Percentiles rank a stretch among this genome's conserved stretches.
These are phyloP conservation scores for Denticeps clupeoides DNA, from an alignment of 2,797 vertebrate species.

Conservation along the genomic window DNA sequence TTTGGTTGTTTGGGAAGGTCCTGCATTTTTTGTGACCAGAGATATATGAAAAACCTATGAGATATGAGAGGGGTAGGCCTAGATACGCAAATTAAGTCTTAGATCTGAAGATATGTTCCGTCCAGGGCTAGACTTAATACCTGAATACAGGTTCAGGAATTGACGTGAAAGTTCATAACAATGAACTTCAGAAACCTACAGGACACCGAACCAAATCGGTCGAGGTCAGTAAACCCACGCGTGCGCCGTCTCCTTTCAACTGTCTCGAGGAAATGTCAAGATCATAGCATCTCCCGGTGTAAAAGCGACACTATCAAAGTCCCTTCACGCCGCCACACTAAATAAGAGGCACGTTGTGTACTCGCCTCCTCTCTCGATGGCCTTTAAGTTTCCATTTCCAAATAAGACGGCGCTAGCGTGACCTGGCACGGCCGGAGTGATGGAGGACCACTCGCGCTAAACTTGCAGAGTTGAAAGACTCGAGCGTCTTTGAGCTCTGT, in stretches of 20 bases:
- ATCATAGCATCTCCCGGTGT: conserved; percentile 62
- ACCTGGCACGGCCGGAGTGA: conserved; percentile 42
- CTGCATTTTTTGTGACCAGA: too few relatives aligned
- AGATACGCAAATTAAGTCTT: too few relatives aligned
- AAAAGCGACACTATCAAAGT: conserved; percentile 65
- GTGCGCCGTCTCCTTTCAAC: conserved; percentile 53
- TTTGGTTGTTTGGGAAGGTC: too few relatives aligned
- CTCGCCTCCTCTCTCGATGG: conserved; percentile 43
- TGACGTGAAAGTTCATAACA: too few relatives aligned
- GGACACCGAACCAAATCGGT: neutral
- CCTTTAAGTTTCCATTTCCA: conserved; percentile 51
- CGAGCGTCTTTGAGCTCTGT: conserved; percentile 32
- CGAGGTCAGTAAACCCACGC: neutral
- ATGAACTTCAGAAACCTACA: neutral
- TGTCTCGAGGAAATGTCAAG: conserved; percentile 68
- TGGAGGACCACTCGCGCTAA: neutral
- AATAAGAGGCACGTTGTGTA: conserved; percentile 59
- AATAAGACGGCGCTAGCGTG: conserved; percentile 40
- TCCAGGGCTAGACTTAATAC: too few relatives aligned
- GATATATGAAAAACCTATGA: too few relatives aligned
- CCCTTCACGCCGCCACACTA: conserved; percentile 44
- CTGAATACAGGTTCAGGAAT: too few relatives aligned
- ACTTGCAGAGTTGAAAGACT: conserved; percentile 50
- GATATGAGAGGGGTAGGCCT: too few relatives aligned
- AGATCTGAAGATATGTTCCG: too few relatives aligned